These are phyloP conservation scores for Saguinus midas DNA, from an alignment of 2,113 vertebrate genomes.

Conservation along the genomic window DNA sequence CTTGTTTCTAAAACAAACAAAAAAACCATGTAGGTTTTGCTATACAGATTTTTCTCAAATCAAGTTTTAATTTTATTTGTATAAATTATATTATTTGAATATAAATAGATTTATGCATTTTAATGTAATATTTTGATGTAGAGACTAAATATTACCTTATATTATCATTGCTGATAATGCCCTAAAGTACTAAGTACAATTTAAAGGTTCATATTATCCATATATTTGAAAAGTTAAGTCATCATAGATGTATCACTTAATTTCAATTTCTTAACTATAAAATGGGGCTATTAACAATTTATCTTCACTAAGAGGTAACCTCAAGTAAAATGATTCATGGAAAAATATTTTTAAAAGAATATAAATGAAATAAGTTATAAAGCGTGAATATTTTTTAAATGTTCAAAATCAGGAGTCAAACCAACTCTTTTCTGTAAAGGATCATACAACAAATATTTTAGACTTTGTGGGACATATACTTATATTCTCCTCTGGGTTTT, in stretches of 20 bases:
- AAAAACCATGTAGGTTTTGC: background rate
- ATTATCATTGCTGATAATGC: background rate
- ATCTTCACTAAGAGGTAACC: background rate
- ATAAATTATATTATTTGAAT: background rate
- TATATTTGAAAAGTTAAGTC: background rate
- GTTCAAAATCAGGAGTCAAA: background rate
- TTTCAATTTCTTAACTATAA: background rate
- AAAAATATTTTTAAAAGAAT: background rate
- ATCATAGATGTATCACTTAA: background rate
- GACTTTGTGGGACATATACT: background rate
- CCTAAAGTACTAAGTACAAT: background rate
- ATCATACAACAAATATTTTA: background rate
- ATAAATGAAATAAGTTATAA: background rate
- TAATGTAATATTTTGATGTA: background rate
- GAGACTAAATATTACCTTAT: background rate
- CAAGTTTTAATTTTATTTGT: conserved; percentile 30
- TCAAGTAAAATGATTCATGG: background rate
- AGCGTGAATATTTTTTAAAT: background rate
- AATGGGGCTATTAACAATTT: background rate
- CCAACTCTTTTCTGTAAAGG: background rate
- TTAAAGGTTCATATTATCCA: background rate
- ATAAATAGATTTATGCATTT: background rate
- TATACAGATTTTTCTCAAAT: background rate
- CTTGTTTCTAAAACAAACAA: background rate
- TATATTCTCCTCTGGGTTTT: background rate